These are phyloP conservation scores for Sterna hirundo DNA, from an alignment of 2,113 vertebrate genomes.

Conservation along the genomic window DNA sequence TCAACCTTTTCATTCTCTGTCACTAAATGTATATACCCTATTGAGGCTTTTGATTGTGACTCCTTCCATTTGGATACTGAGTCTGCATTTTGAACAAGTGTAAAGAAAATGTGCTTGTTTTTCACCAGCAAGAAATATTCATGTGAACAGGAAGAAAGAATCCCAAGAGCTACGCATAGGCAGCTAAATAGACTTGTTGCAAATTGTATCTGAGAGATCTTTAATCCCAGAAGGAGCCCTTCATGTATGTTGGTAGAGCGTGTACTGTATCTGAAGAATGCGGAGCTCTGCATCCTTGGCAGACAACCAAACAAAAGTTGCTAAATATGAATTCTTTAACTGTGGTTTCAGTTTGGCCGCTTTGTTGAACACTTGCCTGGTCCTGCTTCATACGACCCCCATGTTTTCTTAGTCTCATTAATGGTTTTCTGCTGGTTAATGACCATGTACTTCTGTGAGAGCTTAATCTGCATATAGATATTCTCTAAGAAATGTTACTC, in stretches of 20 bases:
- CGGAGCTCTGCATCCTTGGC: not conserved
- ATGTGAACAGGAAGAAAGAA: not conserved
- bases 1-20: not conserved
- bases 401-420: not conserved
- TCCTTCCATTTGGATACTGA: not conserved
- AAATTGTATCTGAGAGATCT: not conserved
- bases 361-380: not conserved
- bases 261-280: not conserved
- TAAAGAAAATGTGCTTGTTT: not conserved
- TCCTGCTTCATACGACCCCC: not conserved
- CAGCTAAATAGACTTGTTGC: not conserved
- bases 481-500: not conserved
- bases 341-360: not conserved
- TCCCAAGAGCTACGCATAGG: not conserved
- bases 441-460: not conserved
- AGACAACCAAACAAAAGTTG: not conserved
- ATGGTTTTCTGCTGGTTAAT: not conserved
- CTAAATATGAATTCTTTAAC: not conserved
- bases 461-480: not conserved
- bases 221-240: not conserved
- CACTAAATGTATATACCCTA: not conserved
- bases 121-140: not conserved
- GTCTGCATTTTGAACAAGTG: not conserved
- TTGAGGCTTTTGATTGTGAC: not conserved
- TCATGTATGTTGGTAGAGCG: not conserved